Evolutionary conservation across 2,113 vertebrate genomes (phyloP).

Genomic region (Lycaon pictus): DNA sequence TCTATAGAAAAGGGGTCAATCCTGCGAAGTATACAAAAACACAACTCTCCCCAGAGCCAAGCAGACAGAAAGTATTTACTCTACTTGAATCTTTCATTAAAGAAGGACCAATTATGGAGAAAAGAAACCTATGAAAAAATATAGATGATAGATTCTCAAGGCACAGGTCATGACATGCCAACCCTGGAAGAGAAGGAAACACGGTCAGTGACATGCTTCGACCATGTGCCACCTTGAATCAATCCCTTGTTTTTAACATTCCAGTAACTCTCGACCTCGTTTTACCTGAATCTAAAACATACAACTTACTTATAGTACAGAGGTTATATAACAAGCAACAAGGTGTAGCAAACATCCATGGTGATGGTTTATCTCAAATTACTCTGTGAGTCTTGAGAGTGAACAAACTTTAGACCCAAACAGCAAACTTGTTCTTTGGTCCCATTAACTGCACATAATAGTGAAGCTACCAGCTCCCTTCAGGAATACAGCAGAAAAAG

Average conservation of each 20-base stretch:
- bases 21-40: neutral
- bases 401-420: neutral
- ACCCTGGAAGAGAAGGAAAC: slow-evolving; percentile 81
- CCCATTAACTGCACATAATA: fast-evolving
- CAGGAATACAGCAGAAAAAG: neutral
- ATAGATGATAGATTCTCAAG: slow-evolving; percentile 92
- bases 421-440: neutral
- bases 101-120: slow-evolving; percentile 91
- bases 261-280: neutral
- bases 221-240: fast-evolving
- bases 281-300: neutral
- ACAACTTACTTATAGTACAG: neutral
- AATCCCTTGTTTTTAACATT: neutral
- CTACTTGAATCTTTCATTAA: slow-evolving; percentile 92
- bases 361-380: neutral
- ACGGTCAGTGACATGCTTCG: neutral
- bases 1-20: neutral
- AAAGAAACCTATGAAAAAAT: slow-evolving; percentile 92
- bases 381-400: neutral
- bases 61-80: neutral
- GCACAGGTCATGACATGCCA: slow-evolving; percentile 93
- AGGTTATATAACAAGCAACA: neutral
- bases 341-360: fast-evolving
- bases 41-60: neutral
- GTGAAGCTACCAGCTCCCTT: neutral